Evolutionary conservation across 2,113 vertebrate species (phyloP).

Genomic region (Peromyscus maniculatus): DNA sequence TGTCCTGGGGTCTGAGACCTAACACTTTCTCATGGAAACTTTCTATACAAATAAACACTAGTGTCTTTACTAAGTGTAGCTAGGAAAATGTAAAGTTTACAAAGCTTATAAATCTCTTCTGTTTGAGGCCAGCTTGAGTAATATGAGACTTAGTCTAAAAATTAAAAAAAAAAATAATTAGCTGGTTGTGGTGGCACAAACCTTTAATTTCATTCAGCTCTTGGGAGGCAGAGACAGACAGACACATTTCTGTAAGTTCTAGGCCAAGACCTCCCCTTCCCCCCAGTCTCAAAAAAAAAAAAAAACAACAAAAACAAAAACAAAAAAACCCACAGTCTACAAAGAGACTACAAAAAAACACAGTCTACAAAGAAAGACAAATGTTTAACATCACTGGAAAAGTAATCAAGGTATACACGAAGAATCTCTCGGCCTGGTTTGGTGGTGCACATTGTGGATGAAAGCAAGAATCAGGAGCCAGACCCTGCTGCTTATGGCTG

Average conservation of each 20-base stretch:
- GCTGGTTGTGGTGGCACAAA: neutral
- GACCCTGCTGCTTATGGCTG: neutral
- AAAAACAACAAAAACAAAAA: neutral
- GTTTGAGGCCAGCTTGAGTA: neutral
- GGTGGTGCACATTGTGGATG: neutral
- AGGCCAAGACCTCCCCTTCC: no score
- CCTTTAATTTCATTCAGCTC: neutral
- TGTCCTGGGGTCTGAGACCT: neutral
- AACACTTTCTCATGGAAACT: neutral
- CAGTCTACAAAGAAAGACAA: neutral
- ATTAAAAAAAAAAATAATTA: neutral
- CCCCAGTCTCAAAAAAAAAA: neutral
- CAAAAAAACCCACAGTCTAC: neutral
- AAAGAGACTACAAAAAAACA: neutral
- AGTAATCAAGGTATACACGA: neutral
- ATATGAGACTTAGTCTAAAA: neutral
- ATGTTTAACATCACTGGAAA: neutral
- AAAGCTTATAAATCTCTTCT: neutral
- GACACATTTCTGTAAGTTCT: neutral
- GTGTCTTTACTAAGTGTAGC: slow-evolving; percentile 3
- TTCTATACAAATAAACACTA: neutral
- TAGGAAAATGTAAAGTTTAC: slow-evolving; percentile 27
- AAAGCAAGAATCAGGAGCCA: neutral
- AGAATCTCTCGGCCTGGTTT: neutral
- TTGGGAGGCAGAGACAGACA: neutral